Conservation (phyloP, 2,888 invertebrate species). For the Cartodere bifasciata region DNA sequence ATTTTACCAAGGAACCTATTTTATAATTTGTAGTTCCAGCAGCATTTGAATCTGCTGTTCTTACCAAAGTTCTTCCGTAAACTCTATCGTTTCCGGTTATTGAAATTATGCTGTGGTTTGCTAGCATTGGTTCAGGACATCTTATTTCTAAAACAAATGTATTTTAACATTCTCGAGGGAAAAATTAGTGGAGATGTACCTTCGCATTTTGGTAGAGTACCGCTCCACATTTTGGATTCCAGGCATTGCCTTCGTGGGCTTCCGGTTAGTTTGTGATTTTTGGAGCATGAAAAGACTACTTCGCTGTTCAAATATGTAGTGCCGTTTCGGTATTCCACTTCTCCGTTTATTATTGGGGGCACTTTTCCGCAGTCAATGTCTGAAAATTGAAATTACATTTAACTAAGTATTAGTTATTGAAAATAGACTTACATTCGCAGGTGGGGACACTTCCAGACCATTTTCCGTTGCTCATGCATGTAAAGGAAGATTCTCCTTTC, state of each 20-base stretch:
- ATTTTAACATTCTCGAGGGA: background rate
- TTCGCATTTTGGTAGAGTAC: constrained; percentile 75
- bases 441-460: constrained; percentile 74
- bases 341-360: constrained; percentile 64
- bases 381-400: constrained; percentile 29
- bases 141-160: constrained; percentile 56
- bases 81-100: constrained; percentile 85
- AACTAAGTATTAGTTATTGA: background rate
- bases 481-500: constrained; percentile 55
- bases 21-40: constrained; percentile 65
- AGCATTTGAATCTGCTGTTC: constrained; percentile 54
- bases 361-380: constrained; percentile 84
- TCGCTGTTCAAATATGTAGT: constrained; percentile 73
- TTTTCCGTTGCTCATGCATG: constrained; percentile 64
- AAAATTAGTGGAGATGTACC: constrained; percentile 35
- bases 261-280: constrained; percentile 68
- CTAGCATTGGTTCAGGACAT: constrained; percentile 70
- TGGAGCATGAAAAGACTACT: constrained; percentile 66
- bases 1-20: constrained; percentile 76
- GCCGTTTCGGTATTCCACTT: constrained; percentile 59
- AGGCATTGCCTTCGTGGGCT: constrained; percentile 58
- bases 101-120: constrained; percentile 75
- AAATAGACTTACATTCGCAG: constrained; percentile 64
- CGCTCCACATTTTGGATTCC: constrained; percentile 72
- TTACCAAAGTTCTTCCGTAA: constrained; percentile 71